phyloP scores from a whole-genome alignment of 2,113 vertebrate species.

The Rhineura floridana region DNA sequence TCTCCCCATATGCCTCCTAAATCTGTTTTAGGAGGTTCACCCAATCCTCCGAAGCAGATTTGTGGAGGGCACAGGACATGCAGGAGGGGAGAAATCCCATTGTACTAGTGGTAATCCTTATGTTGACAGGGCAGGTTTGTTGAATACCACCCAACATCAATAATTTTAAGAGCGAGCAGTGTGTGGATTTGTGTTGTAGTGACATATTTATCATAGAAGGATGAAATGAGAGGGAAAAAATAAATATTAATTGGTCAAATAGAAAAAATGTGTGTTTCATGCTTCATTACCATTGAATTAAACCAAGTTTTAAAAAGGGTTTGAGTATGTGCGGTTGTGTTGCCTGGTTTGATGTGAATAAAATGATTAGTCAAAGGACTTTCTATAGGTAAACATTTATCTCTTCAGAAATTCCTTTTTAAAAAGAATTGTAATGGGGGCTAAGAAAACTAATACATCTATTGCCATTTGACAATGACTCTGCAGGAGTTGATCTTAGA shows the following conservation, averaged over 20 bases:
- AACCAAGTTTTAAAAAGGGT: background rate
- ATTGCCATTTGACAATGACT: conserved; percentile 13
- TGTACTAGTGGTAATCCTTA: too few species aligned
- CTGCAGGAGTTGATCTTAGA: background rate
- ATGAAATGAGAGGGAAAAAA: conserved; percentile 11
- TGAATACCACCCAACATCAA: too few species aligned
- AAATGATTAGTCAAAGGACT: background rate
- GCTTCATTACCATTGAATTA: background rate
- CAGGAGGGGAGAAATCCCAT: too few species aligned
- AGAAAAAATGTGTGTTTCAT: background rate
- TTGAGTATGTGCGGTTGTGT: background rate
- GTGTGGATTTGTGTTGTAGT: conserved; percentile 31
- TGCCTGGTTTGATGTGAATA: background rate
- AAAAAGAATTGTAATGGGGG: conserved; percentile 23
- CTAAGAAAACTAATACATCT: conserved; percentile 16
- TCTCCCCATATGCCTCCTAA: too few species aligned
- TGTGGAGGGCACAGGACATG: too few species aligned
- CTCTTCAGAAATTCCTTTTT: background rate
- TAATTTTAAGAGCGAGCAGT: conserved; percentile 36
- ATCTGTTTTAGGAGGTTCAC: too few species aligned
- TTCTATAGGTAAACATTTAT: background rate
- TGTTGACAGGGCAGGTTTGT: too few species aligned
- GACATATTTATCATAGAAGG: background rate
- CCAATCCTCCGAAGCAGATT: too few species aligned
- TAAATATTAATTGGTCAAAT: background rate